phyloP scores from a whole-genome alignment of 2,797 vertebrate species.

The Jordanella pulchra region DNA sequence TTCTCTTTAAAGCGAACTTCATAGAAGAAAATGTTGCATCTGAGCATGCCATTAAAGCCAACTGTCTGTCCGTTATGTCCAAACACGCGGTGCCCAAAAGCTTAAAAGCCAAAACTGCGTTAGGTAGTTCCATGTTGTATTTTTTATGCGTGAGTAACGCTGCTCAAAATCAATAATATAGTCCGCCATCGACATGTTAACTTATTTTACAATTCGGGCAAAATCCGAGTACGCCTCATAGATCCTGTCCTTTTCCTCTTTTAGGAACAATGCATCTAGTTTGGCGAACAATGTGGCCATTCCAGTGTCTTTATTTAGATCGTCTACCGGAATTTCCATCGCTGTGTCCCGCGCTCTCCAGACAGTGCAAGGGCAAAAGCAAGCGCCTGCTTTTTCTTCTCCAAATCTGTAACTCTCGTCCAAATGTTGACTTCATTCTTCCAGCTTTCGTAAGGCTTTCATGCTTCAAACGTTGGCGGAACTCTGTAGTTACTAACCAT shows the following conservation, averaged over 20 bases:
- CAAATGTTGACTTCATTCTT: too few relatives aligned
- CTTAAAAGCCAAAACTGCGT: neutral
- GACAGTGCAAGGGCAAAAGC: neutral
- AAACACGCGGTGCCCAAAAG: too few relatives aligned
- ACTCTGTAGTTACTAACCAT: neutral
- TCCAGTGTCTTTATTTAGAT: neutral
- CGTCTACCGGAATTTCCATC: neutral
- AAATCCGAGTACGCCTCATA: neutral
- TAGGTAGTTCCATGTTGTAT: neutral
- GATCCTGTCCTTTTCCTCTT: neutral
- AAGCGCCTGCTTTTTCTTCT: neutral
- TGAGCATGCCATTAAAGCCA: too few relatives aligned
- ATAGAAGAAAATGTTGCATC: too few relatives aligned
- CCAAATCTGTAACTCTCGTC: slow-evolving; percentile 1
- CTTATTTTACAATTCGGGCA: neutral
- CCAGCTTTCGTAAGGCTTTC: neutral
- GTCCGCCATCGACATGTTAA: too few relatives aligned
- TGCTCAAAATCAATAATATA: too few relatives aligned
- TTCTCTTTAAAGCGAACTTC: too few relatives aligned
- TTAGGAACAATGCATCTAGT: neutral
- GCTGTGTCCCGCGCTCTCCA: neutral
- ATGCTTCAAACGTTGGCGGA: neutral
- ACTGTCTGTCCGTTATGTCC: too few relatives aligned
- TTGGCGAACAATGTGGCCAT: neutral
- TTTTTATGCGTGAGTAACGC: neutral